Base-by-base conservation (phyloP, 2,797 vertebrate species). In the Myotis pilosus region DNA sequence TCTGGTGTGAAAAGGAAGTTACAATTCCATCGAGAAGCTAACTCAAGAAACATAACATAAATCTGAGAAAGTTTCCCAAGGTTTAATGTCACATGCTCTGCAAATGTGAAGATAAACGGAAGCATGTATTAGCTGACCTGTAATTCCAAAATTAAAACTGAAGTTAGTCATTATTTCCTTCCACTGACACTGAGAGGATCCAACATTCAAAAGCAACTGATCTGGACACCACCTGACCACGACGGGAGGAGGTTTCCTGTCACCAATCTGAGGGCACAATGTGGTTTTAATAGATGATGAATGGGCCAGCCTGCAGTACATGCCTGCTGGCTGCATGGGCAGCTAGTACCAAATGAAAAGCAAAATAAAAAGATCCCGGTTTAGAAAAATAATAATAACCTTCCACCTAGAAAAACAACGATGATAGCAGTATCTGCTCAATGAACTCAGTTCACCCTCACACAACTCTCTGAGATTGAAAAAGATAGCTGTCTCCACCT, bases 151-250 rank as follows among this genome's bases (percentile, higher is more conserved):
- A 80, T 80, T 49, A 55, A 64, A 89, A 30, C 36, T 62, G 9
- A n/a, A 80, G 71, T 78, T 78, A 82, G 28, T 60, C 44, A 76
- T 55, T 60, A 78, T 80, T 87, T 93, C 62, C 71, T 81, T 84
- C 28, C 30, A 13, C 25, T 62, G 44, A 81, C 30, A 66, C n/a
- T 4, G 25, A 55, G 64, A 89, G 22, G n/a, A 57, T 7, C 28
- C 62, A 36, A 44, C 16, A 20, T 53, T 20, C 23, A 38, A 62
- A 69, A 13, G 16, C 49, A 87, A 74, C 16, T 38, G 85, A 74
- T 75, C 69, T 62, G 71, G 33, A 16, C 28, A 55, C n/a, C 25
- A 16, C 11, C 1, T 20, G 38, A 53, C 11, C 38, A 72, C 6
- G 22, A 83, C 2, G 6, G 33, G n/a, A 57, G 33, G 5, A 47